Percentiles rank a stretch among this genome's conserved stretches.
These are phyloP conservation scores for Chloroceryle inda DNA, from an alignment of 2,797 vertebrate species.

Conservation along the genomic window DNA sequence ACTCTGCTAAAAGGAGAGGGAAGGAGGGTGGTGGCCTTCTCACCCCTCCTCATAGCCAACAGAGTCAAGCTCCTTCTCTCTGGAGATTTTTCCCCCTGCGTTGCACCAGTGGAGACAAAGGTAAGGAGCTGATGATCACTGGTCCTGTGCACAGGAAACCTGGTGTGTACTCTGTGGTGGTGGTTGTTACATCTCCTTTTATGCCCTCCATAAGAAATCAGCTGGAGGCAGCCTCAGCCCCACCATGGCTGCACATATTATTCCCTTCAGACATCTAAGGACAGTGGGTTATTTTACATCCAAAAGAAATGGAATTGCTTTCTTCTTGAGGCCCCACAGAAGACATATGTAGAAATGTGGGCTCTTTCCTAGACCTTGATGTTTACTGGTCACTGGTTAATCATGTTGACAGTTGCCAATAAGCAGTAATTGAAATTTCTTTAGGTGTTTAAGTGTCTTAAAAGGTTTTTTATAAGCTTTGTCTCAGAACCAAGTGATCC, in stretches of 20 bases:
- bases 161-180: rapidly evolving
- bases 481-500: background rate
- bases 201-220: rapidly evolving
- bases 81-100: background rate
- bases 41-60: background rate
- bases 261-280: background rate
- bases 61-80: background rate
- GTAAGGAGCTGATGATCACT: background rate
- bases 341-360: background rate
- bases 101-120: background rate
- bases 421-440: background rate
- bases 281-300: background rate
- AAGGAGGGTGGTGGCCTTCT: background rate
- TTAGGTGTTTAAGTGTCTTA: background rate
- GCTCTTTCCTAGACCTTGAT: background rate
- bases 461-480: background rate
- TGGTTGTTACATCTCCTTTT: background rate
- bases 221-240: background rate
- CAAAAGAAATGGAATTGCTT: background rate
- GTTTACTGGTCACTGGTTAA: background rate
- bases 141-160: background rate
- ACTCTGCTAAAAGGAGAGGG: background rate
- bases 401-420: rapidly evolving
- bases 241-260: rapidly evolving
- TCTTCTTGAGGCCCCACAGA: background rate